Base-by-base conservation (phyloP, 2,113 vertebrate species). In the Pteruthius melanotis region DNA sequence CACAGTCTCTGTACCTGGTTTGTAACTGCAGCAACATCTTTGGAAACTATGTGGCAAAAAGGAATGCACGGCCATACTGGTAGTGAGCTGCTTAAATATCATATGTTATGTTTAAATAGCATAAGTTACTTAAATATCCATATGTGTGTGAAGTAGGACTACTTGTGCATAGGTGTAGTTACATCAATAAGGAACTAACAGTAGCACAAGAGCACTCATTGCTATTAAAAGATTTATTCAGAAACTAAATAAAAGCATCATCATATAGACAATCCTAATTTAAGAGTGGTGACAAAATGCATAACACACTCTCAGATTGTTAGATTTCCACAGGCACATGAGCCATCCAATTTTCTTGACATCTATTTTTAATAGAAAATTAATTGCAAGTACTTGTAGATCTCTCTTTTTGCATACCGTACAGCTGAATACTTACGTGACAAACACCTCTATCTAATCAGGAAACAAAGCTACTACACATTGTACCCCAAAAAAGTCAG, bases 81-180 rank as follows among this genome's bases (percentile, higher is more conserved):
- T 35, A 71, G 24, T 11, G 31, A 88, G 31, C 7, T 65, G 45
- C 31, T 52, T 37, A 52, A 65, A 39, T 24, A 72, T 13, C 20
- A 8, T 37, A 8, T 37, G 2, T 40, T 56, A 35, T 31, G 22
- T 27, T 57, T 74, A 37, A 65, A 42, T 9, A 50, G 8, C 0
- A 0, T n/a, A 45, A 60, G 15, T 87, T 83, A 71, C 13, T 53
- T 65, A 28, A 61, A 52, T 63, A 71, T 37, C 18, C 2, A 0
- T 7, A n/a, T 7, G 13, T 0, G 0, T 18, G 16, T 27, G 23
- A 80, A 74, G 21, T 17, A 54, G 24, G 15, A 79, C 64, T 59
- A 42, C 35, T 83, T 65, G 69, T 61, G n/a, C 28, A 42, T 2
- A 59, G 22, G n/a, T 69, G 76, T 60, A n/a, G 31, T 76, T 81